Evolutionary conservation across 2,888 invertebrate genomes (phyloP).

Genomic region (Tetheella fluctuosa): DNA sequence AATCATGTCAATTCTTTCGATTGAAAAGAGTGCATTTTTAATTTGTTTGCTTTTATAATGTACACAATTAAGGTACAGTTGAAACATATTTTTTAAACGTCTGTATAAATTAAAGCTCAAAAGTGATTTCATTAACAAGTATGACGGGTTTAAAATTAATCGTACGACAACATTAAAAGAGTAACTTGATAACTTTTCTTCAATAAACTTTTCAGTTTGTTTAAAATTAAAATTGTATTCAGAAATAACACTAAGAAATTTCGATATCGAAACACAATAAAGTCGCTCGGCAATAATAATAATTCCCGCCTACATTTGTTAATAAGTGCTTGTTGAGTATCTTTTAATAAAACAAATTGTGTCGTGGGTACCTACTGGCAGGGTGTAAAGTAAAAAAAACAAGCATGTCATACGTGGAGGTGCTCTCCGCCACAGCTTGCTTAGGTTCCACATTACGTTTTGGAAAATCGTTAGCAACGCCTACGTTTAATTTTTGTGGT

Average conservation of each 20-base stretch:
- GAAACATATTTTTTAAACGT: constrained; percentile 2
- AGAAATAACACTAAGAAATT: constrained; percentile 48
- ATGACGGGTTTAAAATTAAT: constrained; percentile 2
- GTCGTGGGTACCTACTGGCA: constrained; percentile 45
- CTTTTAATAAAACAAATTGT: constrained; percentile 79
- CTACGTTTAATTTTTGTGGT: constrained; percentile 53
- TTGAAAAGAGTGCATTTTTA: constrained; percentile 5
- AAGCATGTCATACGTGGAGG: constrained; percentile 50
- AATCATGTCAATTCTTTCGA: neutral
- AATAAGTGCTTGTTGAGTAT: constrained; percentile 77
- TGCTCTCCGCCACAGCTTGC: constrained; percentile 51
- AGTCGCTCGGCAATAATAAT: constrained; percentile 46
- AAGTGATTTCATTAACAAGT: constrained; percentile 7
- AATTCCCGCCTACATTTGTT: constrained; percentile 73
- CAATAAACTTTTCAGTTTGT: constrained; percentile 31
- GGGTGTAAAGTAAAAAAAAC: constrained; percentile 62
- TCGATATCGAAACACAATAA: constrained; percentile 46
- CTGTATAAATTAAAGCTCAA: neutral
- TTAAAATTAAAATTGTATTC: constrained; percentile 42
- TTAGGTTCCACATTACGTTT: constrained; percentile 65
- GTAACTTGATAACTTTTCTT: constrained; percentile 4
- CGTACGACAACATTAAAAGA: neutral
- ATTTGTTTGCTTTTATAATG: constrained; percentile 12
- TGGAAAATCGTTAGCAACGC: constrained; percentile 78
- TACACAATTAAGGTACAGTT: constrained; percentile 3